Evolutionary conservation across 2,113 vertebrate species (phyloP).

Genomic region (Meleagris gallopavo): DNA sequence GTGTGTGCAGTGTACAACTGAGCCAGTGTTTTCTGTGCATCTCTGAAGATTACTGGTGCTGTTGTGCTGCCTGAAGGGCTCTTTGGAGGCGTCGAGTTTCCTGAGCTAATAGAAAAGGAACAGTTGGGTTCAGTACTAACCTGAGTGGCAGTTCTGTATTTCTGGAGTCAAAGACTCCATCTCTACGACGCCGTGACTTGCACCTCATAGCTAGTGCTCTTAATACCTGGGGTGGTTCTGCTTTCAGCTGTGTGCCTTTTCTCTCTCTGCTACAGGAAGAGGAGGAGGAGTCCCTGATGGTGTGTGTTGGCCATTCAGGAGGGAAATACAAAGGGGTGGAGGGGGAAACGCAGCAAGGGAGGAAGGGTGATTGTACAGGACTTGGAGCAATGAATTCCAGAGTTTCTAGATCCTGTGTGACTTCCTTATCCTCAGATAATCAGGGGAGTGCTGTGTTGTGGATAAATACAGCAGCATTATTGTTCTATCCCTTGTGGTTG

Average conservation of each 20-base stretch:
- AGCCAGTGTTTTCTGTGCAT: neutral
- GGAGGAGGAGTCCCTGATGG: neutral
- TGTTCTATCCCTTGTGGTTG: neutral
- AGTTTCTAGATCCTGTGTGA: neutral
- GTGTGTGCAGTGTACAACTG: neutral
- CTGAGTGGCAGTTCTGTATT: neutral
- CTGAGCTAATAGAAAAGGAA: neutral
- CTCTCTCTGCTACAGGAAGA: neutral
- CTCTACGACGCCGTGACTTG: rapidly evolving
- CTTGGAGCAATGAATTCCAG: neutral
- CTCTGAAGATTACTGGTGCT: neutral
- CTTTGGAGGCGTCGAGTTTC: neutral
- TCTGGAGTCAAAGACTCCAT: neutral
- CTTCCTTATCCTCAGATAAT: rapidly evolving
- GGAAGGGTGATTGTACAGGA: neutral
- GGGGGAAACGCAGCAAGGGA: neutral
- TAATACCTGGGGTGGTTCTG: neutral
- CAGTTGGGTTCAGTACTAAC: neutral
- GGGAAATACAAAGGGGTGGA: neutral
- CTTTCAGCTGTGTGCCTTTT: neutral
- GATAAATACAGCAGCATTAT: neutral
- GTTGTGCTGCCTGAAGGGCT: neutral
- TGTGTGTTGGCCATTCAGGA: neutral
- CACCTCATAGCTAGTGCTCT: neutral
- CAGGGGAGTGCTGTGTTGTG: neutral